Conservation (phyloP, 2,888 invertebrate species). For the Drosophila atripex region DNA sequence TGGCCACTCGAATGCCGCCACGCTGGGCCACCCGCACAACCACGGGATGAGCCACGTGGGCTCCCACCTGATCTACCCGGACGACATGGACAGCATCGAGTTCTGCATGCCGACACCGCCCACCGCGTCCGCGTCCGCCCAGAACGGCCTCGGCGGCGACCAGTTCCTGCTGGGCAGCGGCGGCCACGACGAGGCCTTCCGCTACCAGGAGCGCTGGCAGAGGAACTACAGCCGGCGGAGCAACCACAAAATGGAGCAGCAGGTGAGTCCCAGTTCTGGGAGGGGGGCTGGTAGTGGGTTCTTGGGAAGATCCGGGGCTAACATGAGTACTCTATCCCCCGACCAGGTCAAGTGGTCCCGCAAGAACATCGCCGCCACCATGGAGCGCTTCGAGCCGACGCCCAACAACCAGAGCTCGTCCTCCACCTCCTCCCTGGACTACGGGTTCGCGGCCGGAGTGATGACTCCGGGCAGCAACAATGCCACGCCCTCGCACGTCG, state of each 20-base stretch:
- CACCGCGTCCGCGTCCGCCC: slow-evolving; percentile 70
- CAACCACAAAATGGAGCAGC: slow-evolving; percentile 83
- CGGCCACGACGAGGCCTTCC: slow-evolving; percentile 66
- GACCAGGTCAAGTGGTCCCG: slow-evolving; percentile 86
- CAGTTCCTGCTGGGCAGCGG: slow-evolving; percentile 63
- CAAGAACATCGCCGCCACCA: slow-evolving; percentile 87
- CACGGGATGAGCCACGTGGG: slow-evolving; percentile 44
- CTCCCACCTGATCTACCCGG: slow-evolving; percentile 81
- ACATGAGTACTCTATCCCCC: no score
- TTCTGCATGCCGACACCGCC: slow-evolving; percentile 82
- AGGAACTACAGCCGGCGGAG: slow-evolving; percentile 82
- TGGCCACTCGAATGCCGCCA: slow-evolving; percentile 51
- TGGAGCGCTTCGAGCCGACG: slow-evolving; percentile 87
- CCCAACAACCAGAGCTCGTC: slow-evolving; percentile 74
- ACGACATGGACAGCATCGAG: slow-evolving; percentile 83
- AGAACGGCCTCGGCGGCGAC: slow-evolving; percentile 68
- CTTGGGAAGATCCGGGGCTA: no score
- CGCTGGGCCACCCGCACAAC: slow-evolving; percentile 73
- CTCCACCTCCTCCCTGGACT: slow-evolving; percentile 80
- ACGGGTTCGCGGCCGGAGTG: slow-evolving; percentile 82
- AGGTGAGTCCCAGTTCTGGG: slow-evolving; percentile 61
- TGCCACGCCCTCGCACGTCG: slow-evolving; percentile 75
- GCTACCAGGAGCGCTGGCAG: slow-evolving; percentile 80
- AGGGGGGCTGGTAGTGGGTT: no score
- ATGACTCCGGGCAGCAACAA: slow-evolving; percentile 79